phyloP scores from a whole-genome alignment of 2,888 invertebrate species.

The Merodon equestris region DNA sequence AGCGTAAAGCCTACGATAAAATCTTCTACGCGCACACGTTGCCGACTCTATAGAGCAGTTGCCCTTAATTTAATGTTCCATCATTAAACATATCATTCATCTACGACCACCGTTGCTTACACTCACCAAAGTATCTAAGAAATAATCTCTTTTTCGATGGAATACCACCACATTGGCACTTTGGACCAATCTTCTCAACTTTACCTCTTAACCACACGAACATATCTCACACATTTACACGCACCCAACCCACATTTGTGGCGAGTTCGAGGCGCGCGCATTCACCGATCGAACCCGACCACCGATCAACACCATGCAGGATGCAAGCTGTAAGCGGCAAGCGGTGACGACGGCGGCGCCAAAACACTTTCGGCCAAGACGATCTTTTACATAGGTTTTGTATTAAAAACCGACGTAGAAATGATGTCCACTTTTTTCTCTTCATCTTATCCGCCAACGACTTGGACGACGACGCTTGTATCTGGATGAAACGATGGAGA shows the following conservation, averaged over 20 bases:
- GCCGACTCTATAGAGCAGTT: slow-evolving; percentile 56
- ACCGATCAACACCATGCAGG: slow-evolving; percentile 43
- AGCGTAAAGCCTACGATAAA: slow-evolving; percentile 17
- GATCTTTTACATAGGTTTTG: slow-evolving; percentile 71
- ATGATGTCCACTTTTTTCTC: slow-evolving; percentile 68
- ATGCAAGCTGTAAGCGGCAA: slow-evolving; percentile 25
- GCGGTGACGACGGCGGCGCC: slow-evolving; percentile 61
- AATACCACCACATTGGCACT: slow-evolving; percentile 53
- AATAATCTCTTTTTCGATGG: slow-evolving; percentile 38
- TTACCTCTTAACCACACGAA: slow-evolving; percentile 18
- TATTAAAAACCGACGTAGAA: slow-evolving; percentile 70
- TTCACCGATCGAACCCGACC: slow-evolving; percentile 38
- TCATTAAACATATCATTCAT: slow-evolving; percentile 65
- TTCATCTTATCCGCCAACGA: slow-evolving; percentile 65
- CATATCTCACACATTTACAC: slow-evolving; percentile 8
- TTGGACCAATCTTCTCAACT: slow-evolving; percentile 40
- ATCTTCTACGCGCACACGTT: slow-evolving; percentile 50
- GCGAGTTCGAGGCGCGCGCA: slow-evolving; percentile 25
- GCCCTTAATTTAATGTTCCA: slow-evolving; percentile 63
- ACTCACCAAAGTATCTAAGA: slow-evolving; percentile 20
- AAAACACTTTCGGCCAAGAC: slow-evolving; percentile 71
- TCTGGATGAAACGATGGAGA: too few species aligned
- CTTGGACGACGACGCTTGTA: neutral
- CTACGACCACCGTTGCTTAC: slow-evolving; percentile 16
- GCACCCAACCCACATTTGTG: slow-evolving; percentile 27